phyloP scores from a whole-genome alignment of 2,113 vertebrate species.

The Chloroceryle aenea region DNA sequence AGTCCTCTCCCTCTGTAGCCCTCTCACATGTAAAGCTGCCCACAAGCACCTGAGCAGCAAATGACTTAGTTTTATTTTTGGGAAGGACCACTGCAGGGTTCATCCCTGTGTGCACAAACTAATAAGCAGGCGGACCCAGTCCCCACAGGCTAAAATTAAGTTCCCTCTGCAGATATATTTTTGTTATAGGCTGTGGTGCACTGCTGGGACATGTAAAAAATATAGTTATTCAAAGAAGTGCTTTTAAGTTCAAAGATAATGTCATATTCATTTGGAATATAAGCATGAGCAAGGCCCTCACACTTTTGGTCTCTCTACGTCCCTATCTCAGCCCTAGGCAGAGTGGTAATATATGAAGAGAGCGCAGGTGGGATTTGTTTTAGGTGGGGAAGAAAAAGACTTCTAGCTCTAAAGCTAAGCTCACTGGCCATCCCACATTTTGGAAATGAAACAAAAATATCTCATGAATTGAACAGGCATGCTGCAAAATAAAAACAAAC shows the following conservation, averaged over 20 bases:
- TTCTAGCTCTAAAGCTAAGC: constrained; percentile 4
- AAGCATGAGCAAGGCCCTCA: background rate
- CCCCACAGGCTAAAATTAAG: background rate
- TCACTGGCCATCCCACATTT: constrained; percentile 14
- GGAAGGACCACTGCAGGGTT: background rate
- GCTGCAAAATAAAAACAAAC: constrained; percentile 4
- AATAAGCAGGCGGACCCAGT: background rate
- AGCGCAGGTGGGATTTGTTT: constrained; percentile 30
- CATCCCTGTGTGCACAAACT: background rate
- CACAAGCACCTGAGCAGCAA: background rate
- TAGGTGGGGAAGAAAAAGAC: background rate
- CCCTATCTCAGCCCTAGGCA: constrained; percentile 2
- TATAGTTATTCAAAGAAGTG: background rate
- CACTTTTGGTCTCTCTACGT: background rate
- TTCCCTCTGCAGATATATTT: background rate
- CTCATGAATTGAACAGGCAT: constrained; percentile 14
- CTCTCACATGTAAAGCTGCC: background rate
- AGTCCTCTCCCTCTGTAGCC: background rate
- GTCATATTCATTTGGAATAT: constrained; percentile 24
- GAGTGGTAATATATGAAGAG: constrained; percentile 10
- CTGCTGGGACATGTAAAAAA: background rate
- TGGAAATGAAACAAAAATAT: constrained; percentile 31
- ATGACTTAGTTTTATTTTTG: background rate
- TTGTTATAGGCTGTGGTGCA: background rate
- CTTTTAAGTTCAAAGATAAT: constrained; percentile 57